These are phyloP conservation scores for Leptatherina wallacei DNA, from an alignment of 2,797 vertebrate species.

Conservation along the genomic window DNA sequence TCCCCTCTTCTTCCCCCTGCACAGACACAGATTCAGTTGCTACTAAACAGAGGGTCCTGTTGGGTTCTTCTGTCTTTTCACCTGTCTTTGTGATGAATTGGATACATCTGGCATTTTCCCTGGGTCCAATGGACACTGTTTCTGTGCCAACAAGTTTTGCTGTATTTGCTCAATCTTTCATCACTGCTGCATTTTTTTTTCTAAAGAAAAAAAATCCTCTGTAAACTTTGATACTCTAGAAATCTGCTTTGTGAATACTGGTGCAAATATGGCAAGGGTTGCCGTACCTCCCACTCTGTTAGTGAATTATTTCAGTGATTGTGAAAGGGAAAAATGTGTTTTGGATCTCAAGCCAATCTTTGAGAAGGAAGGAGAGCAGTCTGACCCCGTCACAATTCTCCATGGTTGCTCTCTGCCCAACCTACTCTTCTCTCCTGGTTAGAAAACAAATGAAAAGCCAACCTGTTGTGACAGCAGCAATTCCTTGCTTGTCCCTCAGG, in stretches of 20 bases:
- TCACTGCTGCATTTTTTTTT: conserved; percentile 16
- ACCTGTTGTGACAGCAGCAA: conserved; percentile 59
- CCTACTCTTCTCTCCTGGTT: conserved; percentile 34
- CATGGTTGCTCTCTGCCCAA: conserved; percentile 15
- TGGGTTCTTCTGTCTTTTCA: conserved; percentile 53
- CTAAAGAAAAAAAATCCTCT: not conserved
- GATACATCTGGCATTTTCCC: conserved; percentile 64
- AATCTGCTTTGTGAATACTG: conserved; percentile 14
- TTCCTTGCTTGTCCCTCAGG: conserved; percentile 42
- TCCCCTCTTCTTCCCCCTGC: not conserved
- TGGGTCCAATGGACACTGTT: conserved; percentile 42
- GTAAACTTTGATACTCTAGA: conserved; percentile 1
- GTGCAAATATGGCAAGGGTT: not conserved
- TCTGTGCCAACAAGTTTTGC: conserved; percentile 50
- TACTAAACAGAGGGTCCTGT: conserved; percentile 19
- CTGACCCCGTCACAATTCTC: conserved; percentile 15
- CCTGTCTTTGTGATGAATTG: conserved; percentile 68
- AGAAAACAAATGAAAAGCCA: conserved; percentile 66
- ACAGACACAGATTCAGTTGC: conserved; percentile 8
- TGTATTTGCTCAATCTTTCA: conserved; percentile 51
- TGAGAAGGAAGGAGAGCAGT: conserved; percentile 15
- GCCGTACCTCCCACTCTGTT: not conserved
- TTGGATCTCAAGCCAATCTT: not conserved
- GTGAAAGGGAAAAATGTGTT: not conserved
- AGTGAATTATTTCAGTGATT: not conserved